These are phyloP conservation scores for Panorpa germanica DNA, from an alignment of 2,888 invertebrate genomes.

Conservation along the genomic window DNA sequence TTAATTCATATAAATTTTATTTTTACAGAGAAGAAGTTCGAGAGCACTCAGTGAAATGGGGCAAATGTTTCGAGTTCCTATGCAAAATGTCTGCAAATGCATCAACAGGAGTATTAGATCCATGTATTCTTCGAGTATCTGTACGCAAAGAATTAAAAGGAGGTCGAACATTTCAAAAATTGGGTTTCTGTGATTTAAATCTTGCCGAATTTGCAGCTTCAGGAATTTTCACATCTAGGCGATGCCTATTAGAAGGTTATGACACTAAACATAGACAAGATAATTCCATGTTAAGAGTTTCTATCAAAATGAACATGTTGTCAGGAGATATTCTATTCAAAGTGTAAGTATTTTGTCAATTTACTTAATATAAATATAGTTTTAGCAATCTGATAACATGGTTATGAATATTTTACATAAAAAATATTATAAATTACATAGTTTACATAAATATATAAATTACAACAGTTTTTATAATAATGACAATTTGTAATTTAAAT, in stretches of 20 bases:
- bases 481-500: constrained; percentile 1
- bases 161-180: constrained; percentile 39
- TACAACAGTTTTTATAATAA: constrained; percentile 1
- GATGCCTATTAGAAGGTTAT: constrained; percentile 90
- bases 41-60: constrained; percentile 89
- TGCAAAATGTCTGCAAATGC: constrained; percentile 97
- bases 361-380: not conserved
- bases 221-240: constrained; percentile 64
- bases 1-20: too few species aligned
- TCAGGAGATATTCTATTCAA: constrained; percentile 94
- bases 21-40: constrained; percentile 71
- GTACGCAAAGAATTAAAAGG: constrained; percentile 80
- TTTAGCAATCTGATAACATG: not conserved
- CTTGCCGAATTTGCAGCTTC: constrained; percentile 92
- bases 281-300: constrained; percentile 85
- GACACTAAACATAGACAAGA: constrained; percentile 83
- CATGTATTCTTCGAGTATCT: constrained; percentile 82
- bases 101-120: constrained; percentile 84
- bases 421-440: too few species aligned
- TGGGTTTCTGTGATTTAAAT: constrained; percentile 95
- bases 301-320: constrained; percentile 84
- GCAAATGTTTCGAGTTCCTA: constrained; percentile 73
- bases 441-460: not conserved
- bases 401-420: constrained; percentile 1
- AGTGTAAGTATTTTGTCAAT: constrained; percentile 50